These are phyloP conservation scores for Mustelus asterias DNA, from an alignment of 2,113 vertebrate genomes.

Conservation along the genomic window DNA sequence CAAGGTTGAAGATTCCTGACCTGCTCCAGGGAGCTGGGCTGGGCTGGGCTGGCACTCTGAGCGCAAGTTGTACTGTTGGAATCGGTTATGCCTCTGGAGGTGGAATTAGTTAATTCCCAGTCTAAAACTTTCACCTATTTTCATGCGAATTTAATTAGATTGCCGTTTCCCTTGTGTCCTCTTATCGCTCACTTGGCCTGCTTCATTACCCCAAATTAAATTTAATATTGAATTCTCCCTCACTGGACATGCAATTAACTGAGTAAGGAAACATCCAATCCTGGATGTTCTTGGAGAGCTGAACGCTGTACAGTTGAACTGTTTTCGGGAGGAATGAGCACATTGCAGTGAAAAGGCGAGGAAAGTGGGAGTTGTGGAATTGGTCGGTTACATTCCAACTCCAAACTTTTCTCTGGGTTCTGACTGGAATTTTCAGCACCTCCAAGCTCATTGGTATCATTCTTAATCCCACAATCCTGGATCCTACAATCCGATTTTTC, in stretches of 20 bases:
- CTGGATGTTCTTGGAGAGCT: background rate
- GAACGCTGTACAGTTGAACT: background rate
- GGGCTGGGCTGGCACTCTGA: background rate
- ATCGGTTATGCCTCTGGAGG: background rate
- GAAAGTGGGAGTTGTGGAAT: no score
- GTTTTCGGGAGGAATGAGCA: background rate
- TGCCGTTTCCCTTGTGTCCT: background rate
- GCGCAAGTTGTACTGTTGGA: background rate
- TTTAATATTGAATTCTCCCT: background rate
- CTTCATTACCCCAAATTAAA: background rate
- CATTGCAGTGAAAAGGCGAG: no score
- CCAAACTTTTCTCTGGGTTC: background rate
- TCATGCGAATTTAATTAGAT: background rate
- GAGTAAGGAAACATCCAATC: background rate
- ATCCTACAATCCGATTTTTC: background rate
- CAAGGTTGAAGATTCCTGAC: background rate
- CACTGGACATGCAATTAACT: background rate
- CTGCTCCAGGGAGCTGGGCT: background rate
- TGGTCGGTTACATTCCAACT: no score
- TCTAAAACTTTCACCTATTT: slow-evolving; percentile 7
- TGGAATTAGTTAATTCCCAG: background rate
- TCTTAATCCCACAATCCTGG: no score
- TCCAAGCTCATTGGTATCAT: no score
- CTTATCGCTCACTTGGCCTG: background rate
- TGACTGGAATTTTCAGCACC: background rate